Percentiles rank a stretch among this genome's conserved stretches.
These are phyloP conservation scores for Hylia prasina DNA, from an alignment of 2,113 vertebrate genomes.

Conservation along the genomic window DNA sequence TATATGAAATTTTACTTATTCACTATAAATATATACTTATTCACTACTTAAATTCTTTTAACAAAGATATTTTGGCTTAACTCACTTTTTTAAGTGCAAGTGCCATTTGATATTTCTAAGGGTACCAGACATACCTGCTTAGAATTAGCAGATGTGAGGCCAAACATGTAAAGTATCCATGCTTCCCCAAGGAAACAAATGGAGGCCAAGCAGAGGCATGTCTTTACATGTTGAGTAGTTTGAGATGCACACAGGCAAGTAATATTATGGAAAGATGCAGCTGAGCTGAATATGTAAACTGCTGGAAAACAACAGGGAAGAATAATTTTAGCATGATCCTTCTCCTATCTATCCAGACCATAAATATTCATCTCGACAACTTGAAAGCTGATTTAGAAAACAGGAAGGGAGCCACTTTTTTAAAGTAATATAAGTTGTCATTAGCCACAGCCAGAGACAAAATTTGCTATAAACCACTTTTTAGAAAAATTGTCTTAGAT, in stretches of 20 bases:
- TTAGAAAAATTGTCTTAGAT: background rate
- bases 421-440: background rate
- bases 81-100: background rate
- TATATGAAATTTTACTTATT: background rate
- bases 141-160: background rate
- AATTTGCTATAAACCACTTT: background rate
- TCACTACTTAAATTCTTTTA: background rate
- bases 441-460: background rate
- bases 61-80: background rate
- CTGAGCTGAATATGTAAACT: background rate
- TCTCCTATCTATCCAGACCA: background rate
- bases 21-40: no score
- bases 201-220: background rate
- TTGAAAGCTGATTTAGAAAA: background rate
- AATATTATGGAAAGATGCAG: background rate
- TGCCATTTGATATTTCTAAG: background rate
- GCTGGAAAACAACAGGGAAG: background rate
- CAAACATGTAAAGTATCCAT: background rate
- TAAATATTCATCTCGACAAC: background rate
- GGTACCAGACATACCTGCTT: background rate
- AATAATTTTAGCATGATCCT: background rate
- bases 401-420: background rate
- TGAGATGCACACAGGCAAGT: background rate
- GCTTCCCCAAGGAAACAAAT: background rate
- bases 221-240: background rate